A percentile compares a stretch with the other conserved stretches of the same genome.
Conservation (phyloP, 35 echinoderm and acorn worm genomes). For the Lytechinus variegatus region DNA sequence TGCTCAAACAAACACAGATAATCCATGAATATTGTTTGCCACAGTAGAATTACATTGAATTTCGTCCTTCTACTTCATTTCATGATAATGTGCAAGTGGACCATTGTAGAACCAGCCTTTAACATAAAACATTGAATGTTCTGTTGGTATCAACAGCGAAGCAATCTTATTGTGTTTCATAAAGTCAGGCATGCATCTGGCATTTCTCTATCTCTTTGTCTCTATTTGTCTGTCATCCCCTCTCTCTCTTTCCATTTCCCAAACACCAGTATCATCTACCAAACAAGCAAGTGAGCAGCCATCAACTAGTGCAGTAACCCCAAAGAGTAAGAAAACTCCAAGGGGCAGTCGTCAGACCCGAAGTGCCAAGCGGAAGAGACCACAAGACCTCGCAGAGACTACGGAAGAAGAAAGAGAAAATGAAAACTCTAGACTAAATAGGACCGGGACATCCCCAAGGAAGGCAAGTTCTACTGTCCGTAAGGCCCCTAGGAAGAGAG, state of each 20-base stretch:
- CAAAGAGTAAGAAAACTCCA: not conserved
- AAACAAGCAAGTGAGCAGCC: not conserved
- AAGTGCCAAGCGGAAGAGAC: not conserved
- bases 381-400: not conserved
- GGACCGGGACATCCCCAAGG: not conserved
- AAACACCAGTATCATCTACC: not conserved
- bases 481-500: not conserved
- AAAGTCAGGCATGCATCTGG: not conserved
- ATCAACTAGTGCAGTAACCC: constrained; percentile 2
- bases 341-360: not conserved
- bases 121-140: not conserved
- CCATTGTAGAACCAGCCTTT: not conserved
- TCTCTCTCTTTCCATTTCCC: not conserved
- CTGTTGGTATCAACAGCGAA: not conserved
- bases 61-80: not conserved
- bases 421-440: not conserved
- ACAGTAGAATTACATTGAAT: not conserved
- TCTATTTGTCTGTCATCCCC: not conserved
- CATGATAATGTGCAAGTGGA: not conserved
- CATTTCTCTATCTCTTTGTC: not conserved
- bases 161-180: not conserved
- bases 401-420: not conserved
- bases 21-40: too few species aligned
- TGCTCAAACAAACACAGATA: too few species aligned
- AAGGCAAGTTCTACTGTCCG: not conserved